Evolutionary conservation across 2,113 vertebrate species (phyloP), one percentile per base, ranked within the genome.

Genomic region (Aix galericulata): DNA sequence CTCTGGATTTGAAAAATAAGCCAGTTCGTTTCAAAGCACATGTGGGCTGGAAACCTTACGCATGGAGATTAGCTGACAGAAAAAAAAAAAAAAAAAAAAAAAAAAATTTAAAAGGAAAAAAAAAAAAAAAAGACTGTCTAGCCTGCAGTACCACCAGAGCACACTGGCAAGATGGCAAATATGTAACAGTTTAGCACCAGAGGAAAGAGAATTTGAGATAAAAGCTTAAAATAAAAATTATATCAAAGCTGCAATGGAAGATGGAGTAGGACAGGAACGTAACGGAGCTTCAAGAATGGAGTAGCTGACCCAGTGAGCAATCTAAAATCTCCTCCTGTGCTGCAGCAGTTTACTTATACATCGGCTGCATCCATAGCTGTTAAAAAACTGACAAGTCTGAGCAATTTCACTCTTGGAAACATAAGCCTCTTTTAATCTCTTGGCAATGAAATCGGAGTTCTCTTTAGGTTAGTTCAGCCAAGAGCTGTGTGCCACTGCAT

Each of bases 391-490:
- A 81, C 86, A 93, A 74, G 95, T 81, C 68, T 86, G 82, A 94
- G 90, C 86, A 92, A 84, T 94, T 96, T 95, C 80, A 36, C 36
- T 88, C 82, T 93, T 93, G 93, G 93, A 96, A 95, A 78, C 88
- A 64, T 68, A 88, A 91, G 86, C 69, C 80, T 88, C 76, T 88
- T 72, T 86, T 94, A 91, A 93, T 91, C 69, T 83, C 69, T 95
- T 96, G 92, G 92, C 94, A 92, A 73, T 66, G 77, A 62, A 92
- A 88, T 29, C 0, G 0, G 67, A 67, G 89, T 77, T 94, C 89
- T 77, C 86, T 93, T 82, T 46, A 59, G 42, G 52, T 44, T 64
- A 87, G 89, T 92, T 93, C 93, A 95, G 95, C 89, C 94, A 95
- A 95, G 94, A 94, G 64, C 82, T 29, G 53, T 52, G 25, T 1